A percentile compares a stretch with the other conserved stretches of the same genome.
Evolutionary conservation across 2,113 vertebrate genomes (phyloP).

Genomic region (Alectura lathami): DNA sequence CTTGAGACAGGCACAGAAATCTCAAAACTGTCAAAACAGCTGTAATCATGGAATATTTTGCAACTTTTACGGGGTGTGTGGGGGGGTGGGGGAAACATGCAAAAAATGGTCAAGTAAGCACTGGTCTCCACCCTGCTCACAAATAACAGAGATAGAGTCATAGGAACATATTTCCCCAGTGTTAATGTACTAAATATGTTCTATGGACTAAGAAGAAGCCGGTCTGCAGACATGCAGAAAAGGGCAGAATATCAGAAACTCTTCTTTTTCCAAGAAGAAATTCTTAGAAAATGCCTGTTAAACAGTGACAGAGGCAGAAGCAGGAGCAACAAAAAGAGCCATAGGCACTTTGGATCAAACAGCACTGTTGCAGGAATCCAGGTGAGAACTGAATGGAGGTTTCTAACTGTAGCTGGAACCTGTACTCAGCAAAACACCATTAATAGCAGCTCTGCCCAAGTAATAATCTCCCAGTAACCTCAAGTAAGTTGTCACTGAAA

Average conservation of each 20-base stretch:
- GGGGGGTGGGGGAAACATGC: no score
- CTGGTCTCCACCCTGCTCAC: not conserved
- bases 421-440: not conserved
- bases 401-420: not conserved
- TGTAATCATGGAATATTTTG: not conserved
- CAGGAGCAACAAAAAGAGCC: not conserved
- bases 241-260: not conserved
- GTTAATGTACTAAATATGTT: not conserved
- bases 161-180: not conserved
- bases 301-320: not conserved
- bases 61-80: no score
- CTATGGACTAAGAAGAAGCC: not conserved
- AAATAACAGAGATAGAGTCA: not conserved
- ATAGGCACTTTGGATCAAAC: not conserved
- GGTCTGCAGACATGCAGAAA: not conserved
- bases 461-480: not conserved
- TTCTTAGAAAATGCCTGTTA: not conserved
- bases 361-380: not conserved
- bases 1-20: not conserved
- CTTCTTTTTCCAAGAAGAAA: not conserved
- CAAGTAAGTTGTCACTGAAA: not conserved
- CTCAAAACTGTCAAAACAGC: not conserved
- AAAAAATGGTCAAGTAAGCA: not conserved
- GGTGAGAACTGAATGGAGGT: not conserved
- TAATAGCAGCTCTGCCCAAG: not conserved